Evolutionary conservation across 2,888 invertebrate species (phyloP).

Genomic region (Encarsia formosa): DNA sequence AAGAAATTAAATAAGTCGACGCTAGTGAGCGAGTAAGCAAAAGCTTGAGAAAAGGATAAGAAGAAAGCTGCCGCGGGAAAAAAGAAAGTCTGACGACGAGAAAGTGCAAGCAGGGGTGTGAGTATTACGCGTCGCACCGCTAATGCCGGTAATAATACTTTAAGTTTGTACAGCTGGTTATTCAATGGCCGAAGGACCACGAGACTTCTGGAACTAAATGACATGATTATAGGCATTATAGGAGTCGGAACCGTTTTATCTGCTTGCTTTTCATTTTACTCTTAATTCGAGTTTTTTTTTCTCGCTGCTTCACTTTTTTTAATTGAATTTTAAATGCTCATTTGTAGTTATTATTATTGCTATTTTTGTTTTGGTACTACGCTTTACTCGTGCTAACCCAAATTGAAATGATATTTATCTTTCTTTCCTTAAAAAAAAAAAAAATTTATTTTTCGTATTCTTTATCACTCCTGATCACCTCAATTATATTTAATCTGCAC

Average conservation of each 20-base stretch:
- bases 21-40: neutral
- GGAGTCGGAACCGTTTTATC: slow-evolving; percentile 8
- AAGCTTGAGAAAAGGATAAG: too few relatives aligned
- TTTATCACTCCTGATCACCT: too few relatives aligned
- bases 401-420: too few relatives aligned
- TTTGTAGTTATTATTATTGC: too few relatives aligned
- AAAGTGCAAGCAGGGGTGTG: slow-evolving; percentile 3
- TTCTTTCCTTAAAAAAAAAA: too few relatives aligned
- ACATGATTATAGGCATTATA: slow-evolving; percentile 18
- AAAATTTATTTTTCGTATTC: too few relatives aligned
- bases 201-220: slow-evolving; percentile 15
- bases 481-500: too few relatives aligned
- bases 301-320: neutral
- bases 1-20: slow-evolving; percentile 18
- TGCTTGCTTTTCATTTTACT: neutral
- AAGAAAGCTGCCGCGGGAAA: neutral
- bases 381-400: too few relatives aligned
- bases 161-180: slow-evolving; percentile 21
- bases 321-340: too few relatives aligned
- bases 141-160: slow-evolving; percentile 24
- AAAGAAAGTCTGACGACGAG: neutral
- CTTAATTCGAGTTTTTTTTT: slow-evolving; percentile 1
- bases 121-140: slow-evolving; percentile 24
- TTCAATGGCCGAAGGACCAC: slow-evolving; percentile 17
- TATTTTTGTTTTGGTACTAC: too few relatives aligned